phyloP scores from a whole-genome alignment of 2,113 vertebrate genomes.

The Herpetotheres cachinnans region DNA sequence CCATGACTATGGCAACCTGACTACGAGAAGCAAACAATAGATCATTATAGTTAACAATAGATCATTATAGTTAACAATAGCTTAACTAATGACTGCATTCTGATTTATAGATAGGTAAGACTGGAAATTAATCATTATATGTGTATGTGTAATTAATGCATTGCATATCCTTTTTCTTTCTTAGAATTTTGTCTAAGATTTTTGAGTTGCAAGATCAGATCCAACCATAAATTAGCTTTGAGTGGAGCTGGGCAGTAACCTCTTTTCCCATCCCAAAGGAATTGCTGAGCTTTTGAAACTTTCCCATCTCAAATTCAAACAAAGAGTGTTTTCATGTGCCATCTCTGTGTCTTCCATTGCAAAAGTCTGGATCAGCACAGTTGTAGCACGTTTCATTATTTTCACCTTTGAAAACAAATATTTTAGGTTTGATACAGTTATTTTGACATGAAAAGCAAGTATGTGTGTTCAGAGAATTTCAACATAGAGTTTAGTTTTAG shows the following conservation, averaged over 20 bases:
- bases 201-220: background rate
- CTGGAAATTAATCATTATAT: background rate
- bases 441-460: background rate
- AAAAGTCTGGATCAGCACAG: background rate
- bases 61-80: background rate
- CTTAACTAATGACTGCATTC: background rate
- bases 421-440: background rate
- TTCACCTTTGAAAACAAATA: background rate
- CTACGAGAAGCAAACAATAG: background rate
- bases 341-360: background rate
- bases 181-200: background rate
- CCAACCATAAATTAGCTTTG: background rate
- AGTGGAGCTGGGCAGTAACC: background rate
- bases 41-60: background rate
- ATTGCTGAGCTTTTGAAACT: background rate
- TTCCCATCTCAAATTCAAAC: background rate
- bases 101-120: background rate
- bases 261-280: background rate
- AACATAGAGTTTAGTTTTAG: background rate
- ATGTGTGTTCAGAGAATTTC: background rate
- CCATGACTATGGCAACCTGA: background rate
- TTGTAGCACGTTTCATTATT: background rate
- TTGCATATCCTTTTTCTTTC: background rate
- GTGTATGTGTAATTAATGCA: background rate
- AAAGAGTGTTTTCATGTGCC: background rate